Evolutionary conservation across 2,797 vertebrate species (phyloP).

Genomic region (Amblyopsis hoosieri): DNA sequence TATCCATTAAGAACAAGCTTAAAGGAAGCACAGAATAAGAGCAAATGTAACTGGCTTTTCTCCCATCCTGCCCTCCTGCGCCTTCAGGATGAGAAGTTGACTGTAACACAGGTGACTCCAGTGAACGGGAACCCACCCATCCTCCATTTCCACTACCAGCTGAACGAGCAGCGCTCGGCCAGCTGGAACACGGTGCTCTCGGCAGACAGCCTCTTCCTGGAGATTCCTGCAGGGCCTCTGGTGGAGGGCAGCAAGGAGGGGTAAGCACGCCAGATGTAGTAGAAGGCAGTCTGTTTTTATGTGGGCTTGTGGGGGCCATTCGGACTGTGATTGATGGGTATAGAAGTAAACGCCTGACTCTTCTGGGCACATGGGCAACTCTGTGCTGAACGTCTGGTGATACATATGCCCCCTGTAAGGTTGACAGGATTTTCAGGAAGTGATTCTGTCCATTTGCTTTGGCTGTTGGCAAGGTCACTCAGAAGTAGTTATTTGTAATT

Average conservation of each 20-base stretch:
- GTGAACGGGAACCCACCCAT: conserved; percentile 82
- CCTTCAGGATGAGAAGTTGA: conserved; percentile 89
- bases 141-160: conserved; percentile 92
- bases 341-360: neutral
- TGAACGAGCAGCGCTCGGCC: conserved; percentile 88
- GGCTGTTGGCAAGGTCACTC: no score
- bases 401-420: no score
- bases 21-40: no score
- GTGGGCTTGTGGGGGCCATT: neutral
- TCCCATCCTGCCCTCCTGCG: neutral
- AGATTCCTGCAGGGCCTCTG: conserved; percentile 88
- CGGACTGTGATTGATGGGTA: neutral
- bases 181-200: conserved; percentile 92
- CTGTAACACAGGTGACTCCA: conserved; percentile 88
- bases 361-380: no score
- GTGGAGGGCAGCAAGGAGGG: conserved; percentile 96
- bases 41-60: neutral
- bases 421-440: no score
- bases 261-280: conserved; percentile 64
- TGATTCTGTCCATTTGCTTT: no score
- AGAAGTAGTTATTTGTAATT: no score
- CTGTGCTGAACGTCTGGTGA: no score
- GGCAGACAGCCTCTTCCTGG: conserved; percentile 89
- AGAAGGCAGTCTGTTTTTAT: neutral
- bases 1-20: no score